Evolutionary conservation across 2,888 invertebrate genomes (phyloP).

Genomic region (Macrosiphum euphorbiae): DNA sequence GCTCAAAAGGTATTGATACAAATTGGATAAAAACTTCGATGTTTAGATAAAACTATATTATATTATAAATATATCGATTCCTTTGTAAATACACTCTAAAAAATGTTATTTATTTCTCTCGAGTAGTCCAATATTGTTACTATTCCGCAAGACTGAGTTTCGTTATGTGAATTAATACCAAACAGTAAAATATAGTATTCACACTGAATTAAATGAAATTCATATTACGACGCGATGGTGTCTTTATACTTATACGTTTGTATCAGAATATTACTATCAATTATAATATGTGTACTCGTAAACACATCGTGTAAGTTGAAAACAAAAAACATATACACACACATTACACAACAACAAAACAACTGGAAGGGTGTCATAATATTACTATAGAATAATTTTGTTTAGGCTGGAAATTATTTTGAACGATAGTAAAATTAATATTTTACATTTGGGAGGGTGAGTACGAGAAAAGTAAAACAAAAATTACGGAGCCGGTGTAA

Average conservation of each 20-base stretch:
- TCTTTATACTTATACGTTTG: background rate
- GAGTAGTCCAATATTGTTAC: background rate
- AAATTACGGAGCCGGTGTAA: background rate
- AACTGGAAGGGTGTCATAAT: background rate
- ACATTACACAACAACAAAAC: background rate
- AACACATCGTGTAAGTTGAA: background rate
- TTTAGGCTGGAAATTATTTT: background rate
- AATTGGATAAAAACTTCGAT: background rate
- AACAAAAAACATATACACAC: background rate
- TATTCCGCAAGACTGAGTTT: background rate
- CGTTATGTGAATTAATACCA: background rate
- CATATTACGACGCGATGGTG: background rate
- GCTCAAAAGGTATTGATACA: background rate
- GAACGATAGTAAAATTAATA: background rate
- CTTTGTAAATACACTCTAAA: background rate
- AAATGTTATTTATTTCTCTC: background rate
- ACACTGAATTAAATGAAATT: background rate
- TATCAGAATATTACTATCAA: background rate
- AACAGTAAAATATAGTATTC: background rate
- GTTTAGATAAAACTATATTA: background rate
- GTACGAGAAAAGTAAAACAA: background rate
- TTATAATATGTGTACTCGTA: background rate
- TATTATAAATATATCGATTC: background rate
- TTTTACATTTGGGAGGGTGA: background rate
- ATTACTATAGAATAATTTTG: background rate